Conservation (phyloP, 2,113 vertebrate genomes). For the Sialia sialis region DNA sequence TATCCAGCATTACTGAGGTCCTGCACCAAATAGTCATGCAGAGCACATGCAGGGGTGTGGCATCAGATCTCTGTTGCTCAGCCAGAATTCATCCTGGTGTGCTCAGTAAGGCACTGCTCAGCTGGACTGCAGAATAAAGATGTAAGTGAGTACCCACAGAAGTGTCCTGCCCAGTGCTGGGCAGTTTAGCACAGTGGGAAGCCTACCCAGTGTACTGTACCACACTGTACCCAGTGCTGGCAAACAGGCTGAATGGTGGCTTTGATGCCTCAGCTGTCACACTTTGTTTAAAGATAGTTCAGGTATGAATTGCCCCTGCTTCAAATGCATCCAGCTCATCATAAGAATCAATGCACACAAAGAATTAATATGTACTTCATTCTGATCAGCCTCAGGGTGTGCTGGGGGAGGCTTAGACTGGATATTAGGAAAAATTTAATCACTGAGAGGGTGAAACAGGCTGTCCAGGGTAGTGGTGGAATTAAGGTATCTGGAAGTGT, state of each 20-base stretch:
- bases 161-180: background rate
- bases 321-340: background rate
- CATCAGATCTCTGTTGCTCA: background rate
- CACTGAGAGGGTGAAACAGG: background rate
- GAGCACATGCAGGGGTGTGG: background rate
- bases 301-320: background rate
- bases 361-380: background rate
- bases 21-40: background rate
- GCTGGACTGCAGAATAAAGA: background rate
- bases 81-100: background rate
- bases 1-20: background rate
- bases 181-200: background rate
- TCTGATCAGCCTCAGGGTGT: background rate
- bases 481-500: fast-evolving
- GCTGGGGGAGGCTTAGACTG: background rate
- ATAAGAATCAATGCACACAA: background rate
- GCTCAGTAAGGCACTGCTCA: background rate
- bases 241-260: background rate
- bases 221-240: background rate
- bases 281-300: background rate
- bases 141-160: background rate
- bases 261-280: background rate
- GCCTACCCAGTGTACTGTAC: background rate
- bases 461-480: background rate
- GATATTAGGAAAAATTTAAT: background rate